Evolutionary conservation across 2,888 invertebrate genomes (phyloP).

Genomic region (Leptinotarsa rubiginosa): DNA sequence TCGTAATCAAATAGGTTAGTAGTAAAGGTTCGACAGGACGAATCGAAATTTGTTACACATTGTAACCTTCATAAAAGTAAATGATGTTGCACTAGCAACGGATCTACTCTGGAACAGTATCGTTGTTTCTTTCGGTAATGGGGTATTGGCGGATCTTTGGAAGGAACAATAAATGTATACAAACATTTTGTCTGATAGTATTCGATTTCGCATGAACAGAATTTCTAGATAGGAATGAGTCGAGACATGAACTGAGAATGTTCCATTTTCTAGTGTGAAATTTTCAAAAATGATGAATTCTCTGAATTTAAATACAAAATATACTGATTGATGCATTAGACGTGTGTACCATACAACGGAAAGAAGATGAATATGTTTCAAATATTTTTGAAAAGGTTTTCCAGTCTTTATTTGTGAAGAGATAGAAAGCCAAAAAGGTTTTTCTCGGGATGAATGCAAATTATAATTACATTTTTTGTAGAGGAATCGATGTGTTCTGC

Average conservation of each 20-base stretch:
- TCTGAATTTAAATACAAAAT: too few relatives aligned
- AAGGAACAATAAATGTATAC: constrained; percentile 5
- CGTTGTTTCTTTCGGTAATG: constrained; percentile 19
- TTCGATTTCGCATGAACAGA: constrained; percentile 5
- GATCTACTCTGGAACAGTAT: constrained; percentile 11
- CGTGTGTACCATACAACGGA: too few relatives aligned
- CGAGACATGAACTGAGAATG: neutral
- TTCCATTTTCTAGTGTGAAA: neutral
- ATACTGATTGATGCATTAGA: too few relatives aligned
- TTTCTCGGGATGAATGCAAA: too few relatives aligned
- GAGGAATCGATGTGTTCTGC: too few relatives aligned
- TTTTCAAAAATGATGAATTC: neutral
- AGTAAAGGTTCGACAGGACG: neutral
- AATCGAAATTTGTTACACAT: constrained; percentile 28
- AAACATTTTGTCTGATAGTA: constrained; percentile 12
- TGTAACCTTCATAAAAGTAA: constrained; percentile 32
- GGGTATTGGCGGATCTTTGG: constrained; percentile 12
- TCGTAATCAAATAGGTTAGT: constrained; percentile 6
- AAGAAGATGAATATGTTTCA: too few relatives aligned
- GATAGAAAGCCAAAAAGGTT: too few relatives aligned
- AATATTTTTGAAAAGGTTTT: too few relatives aligned
- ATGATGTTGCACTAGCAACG: constrained; percentile 26
- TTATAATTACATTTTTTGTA: too few relatives aligned
- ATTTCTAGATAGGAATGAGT: neutral
- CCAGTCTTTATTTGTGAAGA: too few relatives aligned